A percentile compares a stretch with the other conserved stretches of the same genome.
phyloP scores from a whole-genome alignment of 2,888 invertebrate species.

The Drosophila ochracea region DNA sequence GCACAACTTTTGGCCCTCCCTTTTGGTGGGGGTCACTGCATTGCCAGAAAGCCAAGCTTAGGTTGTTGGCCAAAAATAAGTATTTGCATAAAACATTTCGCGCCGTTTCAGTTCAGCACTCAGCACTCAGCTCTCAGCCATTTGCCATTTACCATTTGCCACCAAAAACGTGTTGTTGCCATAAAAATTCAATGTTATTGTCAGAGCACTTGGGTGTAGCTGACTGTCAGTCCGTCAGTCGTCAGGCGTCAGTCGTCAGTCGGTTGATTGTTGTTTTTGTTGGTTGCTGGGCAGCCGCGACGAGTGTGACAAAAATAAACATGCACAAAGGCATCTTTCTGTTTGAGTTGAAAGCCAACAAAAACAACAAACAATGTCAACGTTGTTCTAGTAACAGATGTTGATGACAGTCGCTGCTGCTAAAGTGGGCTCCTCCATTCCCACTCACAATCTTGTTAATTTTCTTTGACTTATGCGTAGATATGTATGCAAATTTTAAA shows the following conservation, averaged over 20 bases:
- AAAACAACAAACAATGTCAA: conserved; percentile 14
- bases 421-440: conserved; percentile 2
- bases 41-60: conserved; percentile 42
- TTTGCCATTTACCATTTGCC: conserved; percentile 36
- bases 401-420: conserved; percentile 26
- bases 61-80: conserved; percentile 28
- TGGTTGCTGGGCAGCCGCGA: conserved; percentile 8
- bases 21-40: not conserved
- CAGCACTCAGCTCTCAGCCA: not conserved
- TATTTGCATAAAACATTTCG: conserved; percentile 54
- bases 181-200: conserved; percentile 75
- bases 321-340: conserved; percentile 32
- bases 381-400: conserved; percentile 47
- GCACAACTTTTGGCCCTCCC: conserved; percentile 25
- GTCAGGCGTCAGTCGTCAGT: not conserved
- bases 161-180: conserved; percentile 46
- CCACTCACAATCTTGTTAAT: not conserved
- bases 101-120: not conserved
- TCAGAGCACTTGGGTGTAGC: conserved; percentile 46
- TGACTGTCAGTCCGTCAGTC: conserved; percentile 14
- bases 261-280: conserved; percentile 12
- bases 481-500: conserved; percentile 40
- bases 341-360: conserved; percentile 18
- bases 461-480: conserved; percentile 5
- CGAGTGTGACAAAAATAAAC: conserved; percentile 52